Evolutionary conservation across 2,797 vertebrate genomes (phyloP).

Genomic region (Urocyon cinereoargenteus): DNA sequence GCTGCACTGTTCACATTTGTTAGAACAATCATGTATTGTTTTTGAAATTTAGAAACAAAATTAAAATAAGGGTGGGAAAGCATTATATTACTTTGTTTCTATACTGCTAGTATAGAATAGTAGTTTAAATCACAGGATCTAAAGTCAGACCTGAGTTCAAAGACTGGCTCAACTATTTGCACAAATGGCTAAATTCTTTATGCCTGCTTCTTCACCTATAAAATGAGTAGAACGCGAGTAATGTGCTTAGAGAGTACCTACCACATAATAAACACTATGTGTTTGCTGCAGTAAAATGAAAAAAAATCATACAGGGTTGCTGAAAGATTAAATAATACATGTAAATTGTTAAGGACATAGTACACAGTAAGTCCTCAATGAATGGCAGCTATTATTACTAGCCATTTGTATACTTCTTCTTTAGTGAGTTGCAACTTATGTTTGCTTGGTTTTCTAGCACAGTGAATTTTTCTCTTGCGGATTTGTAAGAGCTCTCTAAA

Average conservation of each 20-base stretch:
- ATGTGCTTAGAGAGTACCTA: not conserved
- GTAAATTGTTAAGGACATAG: not conserved
- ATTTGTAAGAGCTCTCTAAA: not conserved
- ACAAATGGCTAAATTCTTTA: not conserved
- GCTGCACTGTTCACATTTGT: not conserved
- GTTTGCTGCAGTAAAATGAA: not conserved
- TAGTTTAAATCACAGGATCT: not conserved
- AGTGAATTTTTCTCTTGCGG: not conserved
- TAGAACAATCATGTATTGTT: not conserved
- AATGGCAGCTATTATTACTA: conserved; percentile 18
- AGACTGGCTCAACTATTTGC: not conserved
- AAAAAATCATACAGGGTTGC: not conserved
- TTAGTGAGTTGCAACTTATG: not conserved
- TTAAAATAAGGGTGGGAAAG: not conserved
- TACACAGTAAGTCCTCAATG: not conserved
- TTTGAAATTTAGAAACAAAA: conserved; percentile 48
- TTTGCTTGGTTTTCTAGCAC: not conserved
- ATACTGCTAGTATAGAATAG: not conserved
- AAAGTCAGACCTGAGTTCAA: not conserved
- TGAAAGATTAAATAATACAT: not conserved
- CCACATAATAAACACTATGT: not conserved
- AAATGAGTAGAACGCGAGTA: not conserved
- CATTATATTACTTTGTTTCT: not conserved
- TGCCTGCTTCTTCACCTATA: not conserved
- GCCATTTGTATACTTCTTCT: not conserved